Percentiles rank a stretch among this genome's conserved stretches.
Conservation (phyloP, 1,140 invertebrate genomes). For the Pygmarrhopalites habei region DNA sequence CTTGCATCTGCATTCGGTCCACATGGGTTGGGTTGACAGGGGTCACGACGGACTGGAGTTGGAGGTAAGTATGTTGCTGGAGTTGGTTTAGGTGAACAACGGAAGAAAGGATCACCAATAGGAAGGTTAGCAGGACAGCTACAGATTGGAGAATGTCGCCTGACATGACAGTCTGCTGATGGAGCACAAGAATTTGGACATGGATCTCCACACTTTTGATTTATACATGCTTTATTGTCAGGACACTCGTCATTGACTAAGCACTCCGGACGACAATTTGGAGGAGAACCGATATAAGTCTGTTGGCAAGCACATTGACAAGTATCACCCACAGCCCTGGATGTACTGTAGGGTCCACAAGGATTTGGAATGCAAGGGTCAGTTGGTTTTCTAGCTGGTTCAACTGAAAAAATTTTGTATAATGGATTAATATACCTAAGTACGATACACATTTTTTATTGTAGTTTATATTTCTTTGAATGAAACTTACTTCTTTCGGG, state of each 20-base stretch:
- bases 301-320: constrained; percentile 49
- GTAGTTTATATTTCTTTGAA: constrained; percentile 15
- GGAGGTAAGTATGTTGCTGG: not conserved
- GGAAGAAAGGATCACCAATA: constrained; percentile 74
- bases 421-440: too few species aligned
- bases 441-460: too few species aligned
- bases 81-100: constrained; percentile 55
- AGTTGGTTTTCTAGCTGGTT: not conserved
- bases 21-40: constrained; percentile 26
- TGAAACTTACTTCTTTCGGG: too few species aligned
- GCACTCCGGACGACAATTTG: constrained; percentile 40
- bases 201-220: constrained; percentile 58
- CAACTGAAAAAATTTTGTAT: constrained; percentile 5
- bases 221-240: constrained; percentile 58
- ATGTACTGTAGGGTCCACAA: too few species aligned
- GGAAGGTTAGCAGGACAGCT: too few species aligned
- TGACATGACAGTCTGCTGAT: constrained; percentile 69
- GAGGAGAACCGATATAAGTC: constrained; percentile 46
- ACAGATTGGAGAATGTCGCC: too few species aligned
- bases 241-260: constrained; percentile 57
- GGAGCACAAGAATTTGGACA: constrained; percentile 44
- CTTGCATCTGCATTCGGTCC: constrained; percentile 19
- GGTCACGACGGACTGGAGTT: constrained; percentile 13
- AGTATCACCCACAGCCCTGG: constrained; percentile 52
- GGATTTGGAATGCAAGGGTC: constrained; percentile 41